These are phyloP conservation scores for Alfaro cultratus DNA, from an alignment of 2,797 vertebrate species.

Conservation along the genomic window DNA sequence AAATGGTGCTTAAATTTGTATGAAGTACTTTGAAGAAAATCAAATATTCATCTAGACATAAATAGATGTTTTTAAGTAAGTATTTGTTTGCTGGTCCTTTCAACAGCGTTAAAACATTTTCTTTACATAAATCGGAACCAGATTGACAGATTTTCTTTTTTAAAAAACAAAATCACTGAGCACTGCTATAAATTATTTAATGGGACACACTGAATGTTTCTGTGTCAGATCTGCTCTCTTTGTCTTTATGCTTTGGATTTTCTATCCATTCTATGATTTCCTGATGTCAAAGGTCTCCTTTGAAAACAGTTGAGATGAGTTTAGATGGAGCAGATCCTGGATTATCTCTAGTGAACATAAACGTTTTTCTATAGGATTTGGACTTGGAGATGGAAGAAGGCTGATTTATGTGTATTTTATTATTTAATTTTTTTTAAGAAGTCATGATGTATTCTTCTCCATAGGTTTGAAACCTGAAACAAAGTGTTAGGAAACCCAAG, in stretches of 20 bases:
- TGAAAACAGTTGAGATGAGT: constrained; percentile 15
- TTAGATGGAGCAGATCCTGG: neutral
- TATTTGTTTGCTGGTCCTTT: constrained; percentile 4
- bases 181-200: constrained; percentile 49
- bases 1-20: neutral
- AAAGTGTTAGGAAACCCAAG: neutral
- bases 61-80: neutral
- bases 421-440: neutral
- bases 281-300: constrained; percentile 29
- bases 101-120: constrained; percentile 1
- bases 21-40: neutral
- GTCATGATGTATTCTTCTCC: neutral
- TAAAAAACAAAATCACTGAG: constrained; percentile 26
- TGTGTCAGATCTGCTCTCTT: constrained; percentile 18
- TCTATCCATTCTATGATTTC: constrained; percentile 21
- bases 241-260: constrained; percentile 27
- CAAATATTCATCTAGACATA: neutral
- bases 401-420: neutral
- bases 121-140: constrained; percentile 14
- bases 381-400: neutral
- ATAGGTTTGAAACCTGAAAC: neutral
- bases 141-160: constrained; percentile 41
- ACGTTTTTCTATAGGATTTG: neutral
- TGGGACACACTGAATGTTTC: constrained; percentile 32
- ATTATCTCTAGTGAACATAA: neutral